Evolutionary conservation across 2,888 invertebrate genomes (phyloP).

Genomic region (Allygus modestus): DNA sequence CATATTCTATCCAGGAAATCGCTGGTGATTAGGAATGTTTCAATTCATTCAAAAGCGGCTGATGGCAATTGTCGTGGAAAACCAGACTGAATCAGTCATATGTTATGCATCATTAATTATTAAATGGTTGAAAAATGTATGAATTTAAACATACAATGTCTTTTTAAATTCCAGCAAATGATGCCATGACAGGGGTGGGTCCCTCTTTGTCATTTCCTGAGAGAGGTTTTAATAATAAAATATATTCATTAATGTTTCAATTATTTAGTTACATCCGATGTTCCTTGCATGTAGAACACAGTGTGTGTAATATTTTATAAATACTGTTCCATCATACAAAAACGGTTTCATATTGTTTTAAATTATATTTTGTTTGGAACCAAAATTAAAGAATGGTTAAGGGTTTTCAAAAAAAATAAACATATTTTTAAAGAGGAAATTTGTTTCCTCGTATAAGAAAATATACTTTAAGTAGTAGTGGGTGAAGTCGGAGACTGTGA

Average conservation of each 20-base stretch:
- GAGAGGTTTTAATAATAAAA: slow-evolving; percentile 24
- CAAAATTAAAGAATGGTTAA: neutral
- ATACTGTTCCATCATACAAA: no score
- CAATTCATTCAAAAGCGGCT: slow-evolving; percentile 1
- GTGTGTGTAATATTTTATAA: neutral
- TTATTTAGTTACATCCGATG: neutral
- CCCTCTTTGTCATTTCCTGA: slow-evolving; percentile 8
- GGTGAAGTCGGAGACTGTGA: neutral
- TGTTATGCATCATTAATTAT: slow-evolving; percentile 20
- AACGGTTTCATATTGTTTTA: neutral
- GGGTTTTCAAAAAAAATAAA: neutral
- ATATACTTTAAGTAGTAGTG: neutral
- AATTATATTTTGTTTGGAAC: neutral
- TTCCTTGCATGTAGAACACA: neutral
- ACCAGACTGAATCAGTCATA: neutral
- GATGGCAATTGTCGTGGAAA: slow-evolving; percentile 3
- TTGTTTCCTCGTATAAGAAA: no score
- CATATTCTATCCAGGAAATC: slow-evolving; percentile 26
- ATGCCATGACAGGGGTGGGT: neutral
- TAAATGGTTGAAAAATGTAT: neutral
- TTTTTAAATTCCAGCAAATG: neutral
- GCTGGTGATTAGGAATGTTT: slow-evolving; percentile 12
- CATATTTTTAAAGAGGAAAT: no score
- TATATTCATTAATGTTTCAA: slow-evolving; percentile 11
- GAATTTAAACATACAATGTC: neutral